Percentiles rank a stretch among this genome's conserved stretches.
Evolutionary conservation across 2,797 vertebrate genomes (phyloP).

Genomic region (Meriones psammophilus): DNA sequence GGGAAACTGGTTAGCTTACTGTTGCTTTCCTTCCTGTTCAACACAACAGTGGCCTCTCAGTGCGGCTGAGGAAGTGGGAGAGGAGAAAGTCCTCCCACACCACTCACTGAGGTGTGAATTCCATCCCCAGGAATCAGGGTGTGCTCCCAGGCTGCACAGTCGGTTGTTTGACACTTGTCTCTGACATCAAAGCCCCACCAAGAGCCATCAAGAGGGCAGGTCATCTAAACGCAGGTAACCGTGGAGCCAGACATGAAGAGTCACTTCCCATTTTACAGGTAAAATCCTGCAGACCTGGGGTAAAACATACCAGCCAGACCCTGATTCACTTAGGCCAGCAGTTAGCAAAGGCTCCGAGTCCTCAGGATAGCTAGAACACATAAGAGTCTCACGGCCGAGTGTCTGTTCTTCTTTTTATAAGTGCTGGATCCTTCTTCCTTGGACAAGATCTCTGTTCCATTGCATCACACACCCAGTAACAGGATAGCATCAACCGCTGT

Average conservation of each 20-base stretch:
- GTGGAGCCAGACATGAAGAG: background rate
- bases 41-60: conserved; percentile 55
- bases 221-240: conserved; percentile 28
- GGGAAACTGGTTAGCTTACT: conserved; percentile 53
- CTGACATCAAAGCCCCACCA: conserved; percentile 60
- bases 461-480: conserved; percentile 78
- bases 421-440: conserved; percentile 56
- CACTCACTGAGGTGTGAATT: background rate
- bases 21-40: conserved; percentile 71
- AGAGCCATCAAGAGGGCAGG: conserved; percentile 14
- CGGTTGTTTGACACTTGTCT: conserved; percentile 50
- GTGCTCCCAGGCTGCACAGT: background rate
- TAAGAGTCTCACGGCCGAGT: background rate
- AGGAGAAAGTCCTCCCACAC: conserved; percentile 47
- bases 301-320: background rate
- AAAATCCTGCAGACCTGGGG: background rate
- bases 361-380: background rate
- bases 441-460: conserved; percentile 69
- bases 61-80: conserved; percentile 57
- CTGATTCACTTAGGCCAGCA: background rate
- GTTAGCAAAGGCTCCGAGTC: background rate
- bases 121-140: background rate
- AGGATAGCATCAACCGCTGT: background rate
- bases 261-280: conserved; percentile 20
- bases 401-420: conserved; percentile 49